These are phyloP conservation scores for Drosophila oshimai DNA, from an alignment of 1,140 invertebrate species.

Conservation along the genomic window DNA sequence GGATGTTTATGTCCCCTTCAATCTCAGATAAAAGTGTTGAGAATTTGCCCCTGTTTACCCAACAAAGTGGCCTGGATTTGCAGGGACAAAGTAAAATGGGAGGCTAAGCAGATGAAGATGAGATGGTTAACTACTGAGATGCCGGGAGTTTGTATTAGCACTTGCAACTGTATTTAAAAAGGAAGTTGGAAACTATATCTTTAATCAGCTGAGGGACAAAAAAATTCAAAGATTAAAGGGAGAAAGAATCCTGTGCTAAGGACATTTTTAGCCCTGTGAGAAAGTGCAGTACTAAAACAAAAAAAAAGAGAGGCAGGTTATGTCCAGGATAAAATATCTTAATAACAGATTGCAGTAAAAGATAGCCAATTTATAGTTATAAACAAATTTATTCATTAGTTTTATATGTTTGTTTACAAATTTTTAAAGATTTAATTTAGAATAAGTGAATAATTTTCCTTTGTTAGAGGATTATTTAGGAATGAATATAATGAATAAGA, in stretches of 20 bases:
- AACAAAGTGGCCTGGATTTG: constrained; percentile 31
- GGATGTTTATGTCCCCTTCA: constrained; percentile 32
- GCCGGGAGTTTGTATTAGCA: constrained; percentile 28
- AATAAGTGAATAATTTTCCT: no score
- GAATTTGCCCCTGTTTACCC: constrained; percentile 32
- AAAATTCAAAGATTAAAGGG: neutral
- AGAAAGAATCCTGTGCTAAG: no score
- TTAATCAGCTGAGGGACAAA: neutral
- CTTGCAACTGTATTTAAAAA: constrained; percentile 3
- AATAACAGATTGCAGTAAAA: no score
- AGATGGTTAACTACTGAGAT: constrained; percentile 37
- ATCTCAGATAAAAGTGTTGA: constrained; percentile 41
- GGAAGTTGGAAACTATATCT: neutral
- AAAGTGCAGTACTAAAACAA: neutral
- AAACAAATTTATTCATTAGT: no score
- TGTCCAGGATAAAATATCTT: no score
- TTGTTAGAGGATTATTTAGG: no score
- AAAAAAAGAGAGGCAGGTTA: no score
- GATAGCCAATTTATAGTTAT: no score
- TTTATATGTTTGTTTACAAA: no score
- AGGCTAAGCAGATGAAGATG: constrained; percentile 28
- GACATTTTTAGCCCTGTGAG: neutral
- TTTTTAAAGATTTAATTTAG: no score
- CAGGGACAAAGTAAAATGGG: neutral
- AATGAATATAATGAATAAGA: no score